phyloP scores from a whole-genome alignment of 2,888 invertebrate species.

The Melinopterus prodromus region DNA sequence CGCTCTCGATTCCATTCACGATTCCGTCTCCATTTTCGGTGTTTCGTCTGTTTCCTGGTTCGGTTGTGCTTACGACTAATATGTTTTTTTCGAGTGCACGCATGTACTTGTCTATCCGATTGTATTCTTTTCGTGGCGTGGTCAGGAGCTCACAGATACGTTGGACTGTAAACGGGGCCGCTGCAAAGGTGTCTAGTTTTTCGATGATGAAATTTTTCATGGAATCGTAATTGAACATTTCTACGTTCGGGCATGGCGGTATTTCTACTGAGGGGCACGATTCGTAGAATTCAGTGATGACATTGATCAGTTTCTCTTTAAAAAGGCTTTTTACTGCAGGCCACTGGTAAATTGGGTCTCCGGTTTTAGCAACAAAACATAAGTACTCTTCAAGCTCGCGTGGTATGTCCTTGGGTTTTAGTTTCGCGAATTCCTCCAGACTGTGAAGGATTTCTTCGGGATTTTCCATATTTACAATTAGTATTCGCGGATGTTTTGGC shows the following conservation, averaged over 20 bases:
- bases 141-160: slow-evolving; percentile 93
- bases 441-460: slow-evolving; percentile 85
- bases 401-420: slow-evolving; percentile 81
- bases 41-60: slow-evolving; percentile 72
- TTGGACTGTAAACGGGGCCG: slow-evolving; percentile 96
- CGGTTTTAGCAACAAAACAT: slow-evolving; percentile 90
- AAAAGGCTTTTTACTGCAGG: slow-evolving; percentile 86
- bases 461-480: slow-evolving; percentile 73
- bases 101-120: slow-evolving; percentile 95
- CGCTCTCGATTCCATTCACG: slow-evolving; percentile 69
- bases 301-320: slow-evolving; percentile 84
- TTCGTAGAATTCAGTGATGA: slow-evolving; percentile 89
- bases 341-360: slow-evolving; percentile 95
- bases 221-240: slow-evolving; percentile 87
- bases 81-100: slow-evolving; percentile 96
- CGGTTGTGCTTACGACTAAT: slow-evolving; percentile 81
- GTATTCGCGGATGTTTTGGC: slow-evolving; percentile 27
- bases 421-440: slow-evolving; percentile 83
- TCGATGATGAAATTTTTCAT: slow-evolving; percentile 86
- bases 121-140: slow-evolving; percentile 92
- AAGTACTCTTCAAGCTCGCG: slow-evolving; percentile 90
- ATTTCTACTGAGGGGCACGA: slow-evolving; percentile 78
- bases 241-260: slow-evolving; percentile 89
- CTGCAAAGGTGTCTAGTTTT: slow-evolving; percentile 81
- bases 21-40: slow-evolving; percentile 74